Percentiles rank a stretch among this genome's conserved stretches.
Evolutionary conservation across 2,888 invertebrate genomes (phyloP).

Genomic region (Caenorhabditis imperialis): DNA sequence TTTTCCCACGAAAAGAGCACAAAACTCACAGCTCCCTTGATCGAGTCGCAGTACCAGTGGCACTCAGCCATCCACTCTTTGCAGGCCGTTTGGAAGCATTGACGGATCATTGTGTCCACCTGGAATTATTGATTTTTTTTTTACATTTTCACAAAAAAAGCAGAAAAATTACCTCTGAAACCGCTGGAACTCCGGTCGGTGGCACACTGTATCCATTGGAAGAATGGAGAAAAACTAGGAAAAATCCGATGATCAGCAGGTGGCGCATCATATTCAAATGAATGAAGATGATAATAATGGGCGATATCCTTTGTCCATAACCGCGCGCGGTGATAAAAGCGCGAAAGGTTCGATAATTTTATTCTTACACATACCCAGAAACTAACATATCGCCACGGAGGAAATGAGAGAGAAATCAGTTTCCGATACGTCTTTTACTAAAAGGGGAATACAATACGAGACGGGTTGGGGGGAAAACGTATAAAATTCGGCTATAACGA

Average conservation of each 20-base stretch:
- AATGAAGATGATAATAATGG: constrained; percentile 41
- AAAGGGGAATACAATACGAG: constrained; percentile 13
- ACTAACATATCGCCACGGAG: constrained; percentile 39
- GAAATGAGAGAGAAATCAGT: constrained; percentile 15
- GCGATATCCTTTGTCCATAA: too few relatives aligned
- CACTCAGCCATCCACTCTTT: constrained; percentile 75
- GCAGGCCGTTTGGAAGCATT: constrained; percentile 72
- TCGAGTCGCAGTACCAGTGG: constrained; percentile 72
- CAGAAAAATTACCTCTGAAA: constrained; percentile 58
- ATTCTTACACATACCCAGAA: constrained; percentile 58
- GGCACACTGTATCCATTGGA: constrained; percentile 59
- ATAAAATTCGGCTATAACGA: constrained; percentile 41
- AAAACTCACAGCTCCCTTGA: constrained; percentile 66
- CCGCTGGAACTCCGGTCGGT: constrained; percentile 60
- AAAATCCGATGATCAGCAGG: constrained; percentile 24
- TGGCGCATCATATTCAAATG: constrained; percentile 38
- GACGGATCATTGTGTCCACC: constrained; percentile 70
- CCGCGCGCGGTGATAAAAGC: not conserved
- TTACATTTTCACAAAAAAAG: too few relatives aligned
- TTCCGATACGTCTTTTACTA: constrained; percentile 42
- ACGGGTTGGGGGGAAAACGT: constrained; percentile 21
- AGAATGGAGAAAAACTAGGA: constrained; percentile 21
- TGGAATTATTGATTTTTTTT: constrained; percentile 33
- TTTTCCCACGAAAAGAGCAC: too few relatives aligned
- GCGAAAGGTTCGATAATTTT: constrained; percentile 50